Evolutionary conservation across 1,140 invertebrate genomes (phyloP).

Genomic region (Uloborus diversus): DNA sequence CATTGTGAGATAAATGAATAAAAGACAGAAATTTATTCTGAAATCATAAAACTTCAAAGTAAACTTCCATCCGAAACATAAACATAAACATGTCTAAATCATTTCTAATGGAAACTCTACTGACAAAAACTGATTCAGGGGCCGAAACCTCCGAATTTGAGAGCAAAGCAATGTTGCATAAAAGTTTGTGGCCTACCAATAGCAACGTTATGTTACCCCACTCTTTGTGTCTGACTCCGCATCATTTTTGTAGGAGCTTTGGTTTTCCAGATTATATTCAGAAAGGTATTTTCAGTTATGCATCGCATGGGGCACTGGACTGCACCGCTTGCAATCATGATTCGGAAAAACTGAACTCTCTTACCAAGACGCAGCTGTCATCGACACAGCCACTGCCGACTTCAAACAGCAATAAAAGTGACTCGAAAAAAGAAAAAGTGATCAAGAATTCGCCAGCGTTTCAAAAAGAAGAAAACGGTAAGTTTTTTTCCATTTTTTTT

Average conservation of each 20-base stretch:
- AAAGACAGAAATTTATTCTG: neutral
- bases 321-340: neutral
- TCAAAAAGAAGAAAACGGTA: too few species aligned
- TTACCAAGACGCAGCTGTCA: too few species aligned
- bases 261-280: conserved; percentile 22
- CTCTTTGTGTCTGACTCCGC: neutral
- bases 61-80: neutral
- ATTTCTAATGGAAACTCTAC: conserved; percentile 17
- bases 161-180: neutral
- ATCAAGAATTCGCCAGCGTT: too few species aligned
- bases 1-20: neutral
- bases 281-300: neutral
- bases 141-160: neutral
- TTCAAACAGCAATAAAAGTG: too few species aligned
- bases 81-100: conserved; percentile 26
- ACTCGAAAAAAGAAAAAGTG: too few species aligned
- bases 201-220: neutral
- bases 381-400: too few species aligned
- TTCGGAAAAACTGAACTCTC: neutral
- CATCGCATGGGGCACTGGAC: neutral
- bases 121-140: neutral
- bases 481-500: too few species aligned
- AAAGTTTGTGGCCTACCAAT: neutral
- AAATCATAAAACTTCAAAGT: neutral
- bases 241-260: neutral